Percentiles rank a stretch among this genome's conserved stretches.
Conservation (phyloP, 2,888 invertebrate genomes). For the Carabus problematicus region DNA sequence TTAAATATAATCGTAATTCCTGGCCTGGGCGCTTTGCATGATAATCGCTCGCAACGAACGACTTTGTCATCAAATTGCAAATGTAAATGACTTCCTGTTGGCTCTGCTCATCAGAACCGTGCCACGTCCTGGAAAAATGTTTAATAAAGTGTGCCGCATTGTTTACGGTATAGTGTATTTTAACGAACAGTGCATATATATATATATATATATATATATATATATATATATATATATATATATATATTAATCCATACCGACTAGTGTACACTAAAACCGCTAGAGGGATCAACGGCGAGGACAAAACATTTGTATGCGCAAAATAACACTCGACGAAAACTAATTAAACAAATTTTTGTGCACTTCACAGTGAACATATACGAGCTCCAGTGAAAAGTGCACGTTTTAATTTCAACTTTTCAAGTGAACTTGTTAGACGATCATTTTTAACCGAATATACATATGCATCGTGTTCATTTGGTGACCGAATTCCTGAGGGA, state of each 20-base stretch:
- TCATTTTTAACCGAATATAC: no score
- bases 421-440: no score
- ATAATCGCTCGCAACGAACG: slow-evolving; percentile 38
- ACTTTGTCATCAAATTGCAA: slow-evolving; percentile 42
- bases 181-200: not conserved
- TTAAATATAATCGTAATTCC: slow-evolving; percentile 34
- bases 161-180: slow-evolving; percentile 4
- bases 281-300: not conserved
- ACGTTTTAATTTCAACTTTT: no score
- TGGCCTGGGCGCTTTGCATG: slow-evolving; percentile 36
- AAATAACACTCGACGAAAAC: slow-evolving; percentile 8
- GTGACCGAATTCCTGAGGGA: no score
- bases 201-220: no score
- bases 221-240: no score
- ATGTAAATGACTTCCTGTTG: slow-evolving; percentile 33
- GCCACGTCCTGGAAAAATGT: slow-evolving; percentile 12
- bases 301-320: slow-evolving; percentile 24
- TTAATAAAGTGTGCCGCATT: slow-evolving; percentile 39
- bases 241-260: no score
- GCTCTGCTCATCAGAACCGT: slow-evolving; percentile 21
- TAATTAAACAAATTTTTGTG: slow-evolving; percentile 27
- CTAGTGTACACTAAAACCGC: not conserved
- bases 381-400: not conserved
- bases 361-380: not conserved
- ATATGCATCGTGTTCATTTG: no score